Evolutionary conservation across 2,113 vertebrate genomes (phyloP).

Genomic region (Harpagus bidentatus): DNA sequence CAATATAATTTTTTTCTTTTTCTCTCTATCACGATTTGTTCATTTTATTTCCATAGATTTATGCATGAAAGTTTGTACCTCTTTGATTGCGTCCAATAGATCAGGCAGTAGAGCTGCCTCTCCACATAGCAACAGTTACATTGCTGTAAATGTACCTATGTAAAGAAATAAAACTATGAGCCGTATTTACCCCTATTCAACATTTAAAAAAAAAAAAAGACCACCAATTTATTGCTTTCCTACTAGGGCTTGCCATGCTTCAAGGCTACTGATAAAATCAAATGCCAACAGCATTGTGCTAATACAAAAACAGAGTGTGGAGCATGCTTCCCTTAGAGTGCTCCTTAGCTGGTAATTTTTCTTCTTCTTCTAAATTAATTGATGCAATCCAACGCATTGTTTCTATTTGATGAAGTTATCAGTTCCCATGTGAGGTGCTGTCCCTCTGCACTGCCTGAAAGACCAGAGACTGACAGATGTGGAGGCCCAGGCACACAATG

Average conservation of each 20-base stretch:
- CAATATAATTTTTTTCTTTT: not conserved
- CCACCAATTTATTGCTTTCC: not conserved
- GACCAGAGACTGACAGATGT: conserved; percentile 42
- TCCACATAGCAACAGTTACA: not conserved
- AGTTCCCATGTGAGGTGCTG: not conserved
- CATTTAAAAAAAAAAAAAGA: not conserved
- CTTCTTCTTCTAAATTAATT: not conserved
- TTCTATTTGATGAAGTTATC: not conserved
- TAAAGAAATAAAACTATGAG: not conserved
- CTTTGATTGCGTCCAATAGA: not conserved
- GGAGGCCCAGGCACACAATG: conserved; percentile 30
- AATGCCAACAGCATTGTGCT: too few species aligned
- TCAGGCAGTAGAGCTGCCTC: not conserved
- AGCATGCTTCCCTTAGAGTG: not conserved
- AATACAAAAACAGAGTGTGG: not conserved
- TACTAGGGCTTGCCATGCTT: not conserved
- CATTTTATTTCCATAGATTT: not conserved
- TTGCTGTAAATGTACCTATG: not conserved
- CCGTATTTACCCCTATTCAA: not conserved
- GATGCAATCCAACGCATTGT: not conserved
- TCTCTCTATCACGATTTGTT: not conserved
- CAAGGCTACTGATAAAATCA: not conserved
- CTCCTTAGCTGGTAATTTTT: not conserved
- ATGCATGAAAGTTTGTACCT: not conserved
- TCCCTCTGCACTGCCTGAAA: not conserved